A percentile compares a stretch with the other conserved stretches of the same genome.
These are phyloP conservation scores for Tipula unca DNA, from an alignment of 2,888 invertebrate species.

Conservation along the genomic window DNA sequence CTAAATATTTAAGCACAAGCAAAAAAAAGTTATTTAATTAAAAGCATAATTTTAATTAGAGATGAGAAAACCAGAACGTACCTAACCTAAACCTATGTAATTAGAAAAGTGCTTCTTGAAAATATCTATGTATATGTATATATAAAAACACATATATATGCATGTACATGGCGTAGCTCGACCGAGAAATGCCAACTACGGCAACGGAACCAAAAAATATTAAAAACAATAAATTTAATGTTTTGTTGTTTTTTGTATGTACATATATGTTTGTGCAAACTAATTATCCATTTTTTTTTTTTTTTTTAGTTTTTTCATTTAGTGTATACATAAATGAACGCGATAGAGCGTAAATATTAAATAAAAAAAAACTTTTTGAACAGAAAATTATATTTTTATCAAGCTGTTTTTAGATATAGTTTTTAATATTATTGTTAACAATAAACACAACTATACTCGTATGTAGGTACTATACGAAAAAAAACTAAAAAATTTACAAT, in stretches of 20 bases:
- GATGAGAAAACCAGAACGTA: too few relatives aligned
- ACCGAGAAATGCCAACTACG: not conserved
- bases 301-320: not conserved
- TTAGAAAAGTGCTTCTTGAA: too few relatives aligned
- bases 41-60: too few relatives aligned
- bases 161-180: not conserved
- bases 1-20: too few relatives aligned
- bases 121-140: too few relatives aligned
- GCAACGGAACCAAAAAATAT: not conserved
- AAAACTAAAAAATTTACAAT: not conserved
- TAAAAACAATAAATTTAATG: not conserved
- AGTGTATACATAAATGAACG: not conserved
- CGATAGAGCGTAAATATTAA: not conserved
- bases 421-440: not conserved
- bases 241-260: not conserved
- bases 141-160: too few relatives aligned
- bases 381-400: not conserved
- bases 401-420: constrained; percentile 4
- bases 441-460: not conserved
- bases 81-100: too few relatives aligned
- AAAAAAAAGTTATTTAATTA: too few relatives aligned
- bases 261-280: not conserved
- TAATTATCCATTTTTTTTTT: not conserved
- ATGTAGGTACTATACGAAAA: not conserved
- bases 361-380: not conserved